Percentiles rank a stretch among this genome's conserved stretches.
phyloP scores from a whole-genome alignment of 1,140 invertebrate species.

The Sitodiplosis mosellana region DNA sequence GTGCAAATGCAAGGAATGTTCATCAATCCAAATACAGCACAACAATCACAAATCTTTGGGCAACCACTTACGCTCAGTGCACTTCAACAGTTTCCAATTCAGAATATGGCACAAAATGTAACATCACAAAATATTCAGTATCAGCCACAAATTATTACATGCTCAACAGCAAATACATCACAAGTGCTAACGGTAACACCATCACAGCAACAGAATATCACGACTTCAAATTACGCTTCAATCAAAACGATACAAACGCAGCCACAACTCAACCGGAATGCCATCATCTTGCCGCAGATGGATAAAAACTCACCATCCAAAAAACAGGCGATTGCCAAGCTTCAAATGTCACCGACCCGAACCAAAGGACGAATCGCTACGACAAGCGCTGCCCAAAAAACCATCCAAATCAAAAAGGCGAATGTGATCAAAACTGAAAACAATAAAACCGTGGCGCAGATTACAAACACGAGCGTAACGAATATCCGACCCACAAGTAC shows the following conservation, averaged over 20 bases:
- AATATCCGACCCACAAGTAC: not conserved
- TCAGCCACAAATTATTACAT: not conserved
- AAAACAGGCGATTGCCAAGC: not conserved
- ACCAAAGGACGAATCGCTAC: not conserved
- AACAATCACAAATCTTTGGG: not conserved
- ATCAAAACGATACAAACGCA: not conserved
- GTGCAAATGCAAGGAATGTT: slow-evolving; percentile 1
- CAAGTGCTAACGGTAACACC: not conserved
- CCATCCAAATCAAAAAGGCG: slow-evolving; percentile 1
- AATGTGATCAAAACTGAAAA: not conserved
- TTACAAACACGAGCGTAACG: not conserved
- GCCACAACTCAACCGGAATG: not conserved
- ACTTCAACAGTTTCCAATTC: not conserved
- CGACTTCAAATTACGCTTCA: not conserved
- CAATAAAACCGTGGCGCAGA: not conserved
- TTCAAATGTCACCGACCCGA: not conserved
- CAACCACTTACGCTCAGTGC: not conserved
- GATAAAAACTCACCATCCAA: not conserved
- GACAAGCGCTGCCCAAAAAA: not conserved
- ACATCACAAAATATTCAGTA: slow-evolving; percentile 1
- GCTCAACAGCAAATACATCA: not conserved
- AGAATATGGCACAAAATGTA: not conserved
- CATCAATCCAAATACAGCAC: not conserved
- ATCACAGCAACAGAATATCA: not conserved
- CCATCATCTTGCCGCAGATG: not conserved